Conservation (phyloP, 2,888 invertebrate genomes). For the Selenia dentaria region DNA sequence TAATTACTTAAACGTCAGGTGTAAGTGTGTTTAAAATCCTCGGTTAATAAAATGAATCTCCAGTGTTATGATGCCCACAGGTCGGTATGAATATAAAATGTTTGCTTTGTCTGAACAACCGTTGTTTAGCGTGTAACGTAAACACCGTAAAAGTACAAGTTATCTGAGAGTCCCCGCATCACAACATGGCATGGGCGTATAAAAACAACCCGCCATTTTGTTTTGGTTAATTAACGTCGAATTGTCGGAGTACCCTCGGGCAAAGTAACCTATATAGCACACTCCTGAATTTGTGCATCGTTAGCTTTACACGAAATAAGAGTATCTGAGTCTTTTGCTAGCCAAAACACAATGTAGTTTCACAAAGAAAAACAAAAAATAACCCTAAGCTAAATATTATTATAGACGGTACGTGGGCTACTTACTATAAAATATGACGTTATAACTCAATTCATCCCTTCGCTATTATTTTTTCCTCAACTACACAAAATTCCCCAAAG, state of each 20-base stretch:
- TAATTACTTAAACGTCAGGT: constrained; percentile 11
- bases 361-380: constrained; percentile 5
- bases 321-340: constrained; percentile 9
- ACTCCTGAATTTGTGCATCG: constrained; percentile 13
- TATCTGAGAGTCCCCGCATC: constrained; percentile 37
- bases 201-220: constrained; percentile 48
- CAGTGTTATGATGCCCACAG: constrained; percentile 30
- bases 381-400: constrained; percentile 19
- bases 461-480: constrained; percentile 26
- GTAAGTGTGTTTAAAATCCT: constrained; percentile 22
- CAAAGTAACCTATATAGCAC: constrained; percentile 36
- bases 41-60: constrained; percentile 23
- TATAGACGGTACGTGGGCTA: constrained; percentile 20
- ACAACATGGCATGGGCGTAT: constrained; percentile 19
- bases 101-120: constrained; percentile 24
- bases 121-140: constrained; percentile 28
- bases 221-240: constrained; percentile 52
- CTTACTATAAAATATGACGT: constrained; percentile 36
- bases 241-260: constrained; percentile 43
- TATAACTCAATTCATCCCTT: constrained; percentile 41
- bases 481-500: constrained; percentile 25
- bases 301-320: constrained; percentile 13
- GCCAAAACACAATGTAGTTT: constrained; percentile 1
- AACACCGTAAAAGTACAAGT: constrained; percentile 40
- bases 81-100: constrained; percentile 39